phyloP scores from a whole-genome alignment of 2,797 vertebrate species.

The Rhinogobio ventralis region DNA sequence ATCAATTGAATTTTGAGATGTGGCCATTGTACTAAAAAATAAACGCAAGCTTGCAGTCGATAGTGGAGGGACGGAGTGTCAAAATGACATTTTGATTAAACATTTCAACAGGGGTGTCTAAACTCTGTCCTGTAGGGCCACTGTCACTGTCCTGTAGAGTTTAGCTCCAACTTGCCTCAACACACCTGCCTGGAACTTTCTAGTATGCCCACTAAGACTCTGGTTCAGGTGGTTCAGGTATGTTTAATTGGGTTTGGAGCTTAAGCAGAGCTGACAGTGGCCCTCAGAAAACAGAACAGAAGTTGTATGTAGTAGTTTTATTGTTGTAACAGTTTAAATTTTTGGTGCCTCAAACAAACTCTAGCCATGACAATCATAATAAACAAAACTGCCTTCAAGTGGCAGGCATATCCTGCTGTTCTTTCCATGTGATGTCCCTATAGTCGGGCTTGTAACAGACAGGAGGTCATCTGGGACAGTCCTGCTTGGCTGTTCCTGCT shows the following conservation, averaged over 20 bases:
- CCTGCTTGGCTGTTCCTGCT: conserved; percentile 64
- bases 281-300: neutral
- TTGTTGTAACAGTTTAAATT: neutral
- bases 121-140: neutral
- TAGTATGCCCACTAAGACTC: neutral
- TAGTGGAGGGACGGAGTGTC: too few relatives aligned
- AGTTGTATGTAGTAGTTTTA: neutral
- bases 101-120: neutral
- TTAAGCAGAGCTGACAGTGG: neutral
- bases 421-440: conserved; percentile 56
- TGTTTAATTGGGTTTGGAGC: neutral
- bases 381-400: conserved; percentile 3
- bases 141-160: neutral
- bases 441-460: conserved; percentile 59
- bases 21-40: neutral
- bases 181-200: neutral
- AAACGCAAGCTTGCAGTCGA: neutral
- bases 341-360: neutral
- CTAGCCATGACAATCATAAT: neutral
- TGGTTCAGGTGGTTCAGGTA: neutral
- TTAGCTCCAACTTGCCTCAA: neutral
- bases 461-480: conserved; percentile 59
- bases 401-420: conserved; percentile 1
- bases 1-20: neutral
- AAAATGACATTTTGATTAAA: neutral